phyloP scores from a whole-genome alignment of 2,888 invertebrate species.

The Julus scandinavius region DNA sequence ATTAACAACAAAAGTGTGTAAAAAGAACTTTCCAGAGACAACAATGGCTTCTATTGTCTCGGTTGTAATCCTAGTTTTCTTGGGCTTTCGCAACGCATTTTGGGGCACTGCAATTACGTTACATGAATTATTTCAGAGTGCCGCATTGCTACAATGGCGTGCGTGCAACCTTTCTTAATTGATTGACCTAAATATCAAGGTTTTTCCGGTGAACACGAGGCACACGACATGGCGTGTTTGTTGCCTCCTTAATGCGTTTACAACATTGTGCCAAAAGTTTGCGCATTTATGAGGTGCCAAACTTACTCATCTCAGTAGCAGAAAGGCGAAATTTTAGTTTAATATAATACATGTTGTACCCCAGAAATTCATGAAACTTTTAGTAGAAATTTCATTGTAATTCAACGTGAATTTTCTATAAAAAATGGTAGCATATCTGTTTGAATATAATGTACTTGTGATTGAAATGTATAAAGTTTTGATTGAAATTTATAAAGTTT shows the following conservation, averaged over 20 bases:
- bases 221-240: background rate
- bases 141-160: background rate
- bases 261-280: background rate
- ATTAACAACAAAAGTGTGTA: background rate
- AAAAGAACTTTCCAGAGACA: background rate
- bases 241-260: background rate
- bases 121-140: background rate
- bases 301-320: no score
- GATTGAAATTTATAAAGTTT: no score
- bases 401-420: no score
- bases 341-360: no score
- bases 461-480: no score
- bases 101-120: background rate
- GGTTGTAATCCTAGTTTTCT: no score
- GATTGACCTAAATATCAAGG: slow-evolving; percentile 11
- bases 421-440: no score
- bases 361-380: no score
- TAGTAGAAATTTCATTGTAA: no score
- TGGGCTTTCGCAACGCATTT: background rate
- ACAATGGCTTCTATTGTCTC: background rate
- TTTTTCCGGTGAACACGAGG: background rate
- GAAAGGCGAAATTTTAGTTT: no score
- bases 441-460: no score
- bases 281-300: background rate
- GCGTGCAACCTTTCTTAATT: background rate